A percentile compares a stretch with the other conserved stretches of the same genome.
phyloP scores from a whole-genome alignment of 1,140 invertebrate species.

The Octopus sinensis region DNA sequence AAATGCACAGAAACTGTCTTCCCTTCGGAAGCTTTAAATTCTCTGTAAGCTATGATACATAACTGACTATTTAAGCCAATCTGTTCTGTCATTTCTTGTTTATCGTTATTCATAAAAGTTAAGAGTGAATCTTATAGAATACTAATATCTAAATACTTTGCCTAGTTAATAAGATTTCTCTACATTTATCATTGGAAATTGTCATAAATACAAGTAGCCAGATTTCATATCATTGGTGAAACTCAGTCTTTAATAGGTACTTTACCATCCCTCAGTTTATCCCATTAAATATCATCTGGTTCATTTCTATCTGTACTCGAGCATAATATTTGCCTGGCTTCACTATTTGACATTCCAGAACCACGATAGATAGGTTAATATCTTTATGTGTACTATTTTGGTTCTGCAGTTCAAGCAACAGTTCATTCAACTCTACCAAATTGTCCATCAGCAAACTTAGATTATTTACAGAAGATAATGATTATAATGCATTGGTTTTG shows the following conservation, averaged over 20 bases:
- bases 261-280: neutral
- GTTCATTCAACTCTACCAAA: no score
- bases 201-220: slow-evolving; percentile 4
- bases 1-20: slow-evolving; percentile 6
- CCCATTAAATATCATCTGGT: neutral
- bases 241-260: neutral
- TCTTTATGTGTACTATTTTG: no score
- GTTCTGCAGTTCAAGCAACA: no score
- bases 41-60: slow-evolving; percentile 4
- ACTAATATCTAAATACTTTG: neutral
- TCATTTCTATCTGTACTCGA: neutral
- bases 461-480: no score
- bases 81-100: neutral
- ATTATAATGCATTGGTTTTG: no score
- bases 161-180: neutral
- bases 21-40: neutral
- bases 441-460: no score
- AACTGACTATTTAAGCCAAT: slow-evolving; percentile 1
- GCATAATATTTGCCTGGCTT: slow-evolving; percentile 2
- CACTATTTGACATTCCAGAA: neutral
- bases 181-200: neutral
- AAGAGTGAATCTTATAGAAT: neutral
- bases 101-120: slow-evolving; percentile 2
- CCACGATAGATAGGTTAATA: neutral
- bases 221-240: neutral